Evolutionary conservation across 2,113 vertebrate genomes (phyloP), one percentile per base, ranked within the genome.

Genomic region (Miniopterus natalensis): DNA sequence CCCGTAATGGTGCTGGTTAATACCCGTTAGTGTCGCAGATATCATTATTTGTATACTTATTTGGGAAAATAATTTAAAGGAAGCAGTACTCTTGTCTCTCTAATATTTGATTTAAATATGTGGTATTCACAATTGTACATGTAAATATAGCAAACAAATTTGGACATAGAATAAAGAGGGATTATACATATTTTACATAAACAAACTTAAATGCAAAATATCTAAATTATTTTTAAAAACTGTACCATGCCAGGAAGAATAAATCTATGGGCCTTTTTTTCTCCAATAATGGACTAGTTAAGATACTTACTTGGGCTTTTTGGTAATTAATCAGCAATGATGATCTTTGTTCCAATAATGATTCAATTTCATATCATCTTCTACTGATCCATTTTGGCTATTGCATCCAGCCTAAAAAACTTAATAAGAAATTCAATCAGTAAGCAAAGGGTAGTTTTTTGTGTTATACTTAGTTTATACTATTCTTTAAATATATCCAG

Each of bases 221-320:
- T 7, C 0, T 65, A 55, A 68, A 55, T 55, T 79, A 45, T 92
- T 95, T 55, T 79, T 40, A 71, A 42, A 57, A 92, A 70, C 4
- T 59, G 0, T 78, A n/a, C 1, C 1, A 1, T 53, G 0, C 0
- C 11, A 6, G 6, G 13, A 23, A 17, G 57, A 55, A 0, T n/a
- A 2, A 8, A 59, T 92, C 13, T 70, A 8, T 83, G 6, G 23
- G 14, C 42, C 10, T 94, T 86, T 88, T 89, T n/a, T 78, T 75
- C 10, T 91, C 29, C 53, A 8, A 20, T 6, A 78, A 42, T n/a
- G 4, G 21, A 12, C 1, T 18, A n/a, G 1, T 4, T 40, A 73
- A 77, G 25, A 65, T 57, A 57, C 47, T 0, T 1, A 31, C 2
- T 27, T 63, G 17, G 0, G 2, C 1, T 81, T 45, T 36, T 27